Conservation (phyloP, 2,888 invertebrate genomes). For the Baronia brevicornis region DNA sequence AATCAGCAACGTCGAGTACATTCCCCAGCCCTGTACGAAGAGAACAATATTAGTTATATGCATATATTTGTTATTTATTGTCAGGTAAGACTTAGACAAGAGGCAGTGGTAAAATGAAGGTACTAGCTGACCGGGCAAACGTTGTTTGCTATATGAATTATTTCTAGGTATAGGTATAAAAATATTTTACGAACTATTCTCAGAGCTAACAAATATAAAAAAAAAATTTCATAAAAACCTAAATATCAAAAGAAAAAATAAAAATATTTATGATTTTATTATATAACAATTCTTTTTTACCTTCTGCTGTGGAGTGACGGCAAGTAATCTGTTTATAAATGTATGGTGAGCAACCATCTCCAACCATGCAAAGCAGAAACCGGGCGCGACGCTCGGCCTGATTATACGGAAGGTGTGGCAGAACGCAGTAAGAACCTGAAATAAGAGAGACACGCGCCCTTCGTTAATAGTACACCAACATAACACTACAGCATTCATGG, state of each 20-base stretch:
- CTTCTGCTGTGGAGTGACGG: slow-evolving; percentile 93
- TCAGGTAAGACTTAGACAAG: no score
- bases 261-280: no score
- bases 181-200: no score
- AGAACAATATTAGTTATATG: no score
- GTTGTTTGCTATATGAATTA: no score
- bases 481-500: slow-evolving; percentile 9
- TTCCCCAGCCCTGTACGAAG: slow-evolving; percentile 87
- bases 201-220: no score
- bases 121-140: no score
- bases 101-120: no score
- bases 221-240: background rate
- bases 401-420: slow-evolving; percentile 96
- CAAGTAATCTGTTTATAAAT: slow-evolving; percentile 95
- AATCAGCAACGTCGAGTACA: slow-evolving; percentile 96
- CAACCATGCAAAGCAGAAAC: slow-evolving; percentile 98
- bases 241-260: background rate
- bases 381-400: slow-evolving; percentile 94
- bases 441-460: no score
- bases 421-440: slow-evolving; percentile 93
- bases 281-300: no score
- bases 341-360: slow-evolving; percentile 97
- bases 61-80: no score
- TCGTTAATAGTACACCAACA: background rate
- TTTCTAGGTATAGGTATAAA: no score